Base-by-base conservation (phyloP, 2,888 invertebrate genomes). In the Synergus itoensis region DNA sequence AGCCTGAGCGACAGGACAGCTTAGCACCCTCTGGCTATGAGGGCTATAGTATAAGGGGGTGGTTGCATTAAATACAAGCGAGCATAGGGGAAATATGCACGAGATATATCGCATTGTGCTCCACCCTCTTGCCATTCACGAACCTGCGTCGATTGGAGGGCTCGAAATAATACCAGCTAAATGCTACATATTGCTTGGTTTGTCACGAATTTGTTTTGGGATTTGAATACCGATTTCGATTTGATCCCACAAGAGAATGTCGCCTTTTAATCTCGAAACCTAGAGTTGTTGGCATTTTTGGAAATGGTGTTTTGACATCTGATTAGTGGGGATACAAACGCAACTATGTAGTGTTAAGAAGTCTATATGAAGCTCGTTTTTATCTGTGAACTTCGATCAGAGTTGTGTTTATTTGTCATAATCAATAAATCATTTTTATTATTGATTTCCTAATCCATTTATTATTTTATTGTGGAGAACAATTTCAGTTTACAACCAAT, bases 181-280 rank as follows among this genome's bases (percentile, higher is more conserved):
- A 92, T 88, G 92, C 90, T 90, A 90, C 91, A 91, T 91, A 92
- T 92, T 92, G 91, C 90, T 90, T 88, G 90, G 89, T 90, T 89
- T 88, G 89, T 87, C 86, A 86, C 87, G 87, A 90, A 89, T 90
- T 90, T 89, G 87, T 86, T 86, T 84, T 85, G 85, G 90, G 89
- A 90, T 90, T 89, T 90, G 88, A 90, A 91, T 91, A 89, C 90
- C 87, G 86, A 87, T 87, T 88, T 83, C 77, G 60, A 78, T 79
- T 79, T 76, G 57, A 76, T 62, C 76, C 60, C 76, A 16, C 21
- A 28, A 40, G 14, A 57, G 36, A 5, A 76, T 18, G 62, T 41
- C 60, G 21, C 60, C 76, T 60, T 73, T 73, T 73, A 73, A 73
- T 73, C 48, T 73, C 45, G 45, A 69, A n/a, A 4, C 36, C 8